Conservation (phyloP, 2,113 vertebrate species). For the Corythaeola cristata region DNA sequence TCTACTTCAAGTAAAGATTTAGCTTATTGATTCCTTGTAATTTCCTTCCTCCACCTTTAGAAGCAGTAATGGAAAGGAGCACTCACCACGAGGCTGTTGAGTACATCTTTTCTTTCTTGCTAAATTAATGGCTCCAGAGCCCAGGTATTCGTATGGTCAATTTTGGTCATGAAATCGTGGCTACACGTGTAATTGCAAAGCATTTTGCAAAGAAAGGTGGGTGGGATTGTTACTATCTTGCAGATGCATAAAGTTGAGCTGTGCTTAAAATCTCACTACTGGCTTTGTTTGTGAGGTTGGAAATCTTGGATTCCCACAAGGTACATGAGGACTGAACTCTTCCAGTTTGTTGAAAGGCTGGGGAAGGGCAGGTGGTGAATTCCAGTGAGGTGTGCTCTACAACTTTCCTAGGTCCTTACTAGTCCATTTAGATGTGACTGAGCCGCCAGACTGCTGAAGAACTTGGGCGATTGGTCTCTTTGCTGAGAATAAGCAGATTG, state of each 20-base stretch:
- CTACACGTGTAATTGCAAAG: not conserved
- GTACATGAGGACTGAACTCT: not conserved
- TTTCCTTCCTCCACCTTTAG: not conserved
- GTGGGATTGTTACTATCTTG: not conserved
- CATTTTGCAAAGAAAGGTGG: not conserved
- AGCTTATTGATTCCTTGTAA: not conserved
- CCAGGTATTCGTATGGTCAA: not conserved
- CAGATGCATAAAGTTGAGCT: not conserved
- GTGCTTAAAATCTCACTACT: not conserved
- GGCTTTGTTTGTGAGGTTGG: not conserved
- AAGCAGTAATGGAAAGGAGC: not conserved
- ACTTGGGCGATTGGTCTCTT: not conserved
- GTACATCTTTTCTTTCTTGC: not conserved
- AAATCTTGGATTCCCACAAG: not conserved
- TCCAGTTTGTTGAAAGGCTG: not conserved
- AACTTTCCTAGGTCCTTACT: not conserved
- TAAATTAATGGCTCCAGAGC: not conserved
- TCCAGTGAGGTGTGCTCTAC: not conserved
- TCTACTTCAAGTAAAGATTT: not conserved
- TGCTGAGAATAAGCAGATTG: not conserved
- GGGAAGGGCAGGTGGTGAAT: fast-evolving
- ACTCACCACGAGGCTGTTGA: not conserved
- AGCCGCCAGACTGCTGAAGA: not conserved
- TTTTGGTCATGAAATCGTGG: not conserved
- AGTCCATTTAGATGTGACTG: not conserved